Base-by-base conservation (phyloP, 2,797 vertebrate species). In the Neosilurus mollespiculum region DNA sequence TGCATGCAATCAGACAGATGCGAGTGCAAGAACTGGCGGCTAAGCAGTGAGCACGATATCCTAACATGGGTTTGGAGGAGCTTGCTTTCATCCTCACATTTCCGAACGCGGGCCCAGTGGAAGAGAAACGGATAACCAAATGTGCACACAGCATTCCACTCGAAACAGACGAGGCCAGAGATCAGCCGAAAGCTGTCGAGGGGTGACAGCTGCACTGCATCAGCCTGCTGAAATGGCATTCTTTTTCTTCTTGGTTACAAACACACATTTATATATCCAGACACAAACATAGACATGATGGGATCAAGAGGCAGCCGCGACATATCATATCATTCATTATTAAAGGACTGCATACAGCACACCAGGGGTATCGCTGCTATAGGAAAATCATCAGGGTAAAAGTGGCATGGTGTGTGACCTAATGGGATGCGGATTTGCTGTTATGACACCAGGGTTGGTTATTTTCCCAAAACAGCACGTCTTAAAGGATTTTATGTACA, bases 201-300 rank as follows among this genome's bases (percentile, higher is more conserved):
- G 69, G 81, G 37, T 85, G 86, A 86, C 86, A 65, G 80, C 75
- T 82, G 84, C 49, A 65, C n/a, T 62, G 79, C 64, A 85, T 82
- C 81, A 80, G 75, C n/a, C 54, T 75, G 67, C 72, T 22, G 70
- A 53, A 78, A 80, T 58, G 37, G 73, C 79, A 66, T 61, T 69
- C 66, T 18, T 10, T 30, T 62, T 61, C 81, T 84, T 86, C 51
- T 69, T 22, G 26, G 37, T 78, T 75, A 73, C 62, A 78, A 24
- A 81, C 14, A 49, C n/a, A 53, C n/a, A 75, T 24, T n/a, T n/a
- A n/a, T n/a, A n/a, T n/a, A n/a, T n/a, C n/a, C n/a, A n/a, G n/a
- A n/a, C 37, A 43, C 6, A 43, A 49, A 24, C 61, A 59, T 58
- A 56, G 4, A 56, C 62, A 26, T 5, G 81, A 86, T 79, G 69